Conservation (phyloP, 2,113 vertebrate species). For the Macaca mulatta region DNA sequence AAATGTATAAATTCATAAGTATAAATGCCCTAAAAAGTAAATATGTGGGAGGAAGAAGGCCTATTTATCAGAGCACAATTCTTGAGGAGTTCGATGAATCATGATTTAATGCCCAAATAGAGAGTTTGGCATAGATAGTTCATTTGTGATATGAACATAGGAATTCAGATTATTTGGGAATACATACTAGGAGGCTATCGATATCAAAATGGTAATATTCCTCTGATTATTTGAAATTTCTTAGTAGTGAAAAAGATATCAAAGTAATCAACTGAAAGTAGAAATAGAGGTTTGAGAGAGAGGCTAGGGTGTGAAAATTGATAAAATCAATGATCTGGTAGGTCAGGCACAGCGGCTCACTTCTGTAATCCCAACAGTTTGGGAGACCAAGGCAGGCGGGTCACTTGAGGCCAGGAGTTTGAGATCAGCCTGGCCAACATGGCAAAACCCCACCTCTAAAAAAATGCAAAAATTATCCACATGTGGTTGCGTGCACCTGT, state of each 20-base stretch:
- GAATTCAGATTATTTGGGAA: not conserved
- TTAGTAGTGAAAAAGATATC: not conserved
- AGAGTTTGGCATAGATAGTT: not conserved
- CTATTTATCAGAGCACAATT: not conserved
- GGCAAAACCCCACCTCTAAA: no score
- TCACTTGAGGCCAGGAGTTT: no score
- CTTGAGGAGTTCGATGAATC: not conserved
- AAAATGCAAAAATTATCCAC: no score
- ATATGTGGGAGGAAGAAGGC: not conserved
- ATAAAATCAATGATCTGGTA: not conserved
- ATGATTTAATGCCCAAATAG: not conserved
- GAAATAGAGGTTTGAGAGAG: not conserved
- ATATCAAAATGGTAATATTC: not conserved
- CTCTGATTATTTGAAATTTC: not conserved
- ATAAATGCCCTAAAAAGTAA: not conserved
- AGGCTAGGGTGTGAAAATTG: not conserved
- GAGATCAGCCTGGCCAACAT: no score
- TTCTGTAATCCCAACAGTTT: no score
- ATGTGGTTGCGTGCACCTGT: no score
- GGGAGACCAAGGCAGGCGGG: no score
- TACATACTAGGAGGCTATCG: not conserved
- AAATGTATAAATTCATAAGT: no score
- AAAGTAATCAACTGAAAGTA: not conserved
- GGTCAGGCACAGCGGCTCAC: rapidly evolving
- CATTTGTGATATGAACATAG: not conserved